Evolutionary conservation across 2,797 vertebrate species (phyloP), one percentile per base, ranked within the genome.

Genomic region (Linurgus olivaceus): DNA sequence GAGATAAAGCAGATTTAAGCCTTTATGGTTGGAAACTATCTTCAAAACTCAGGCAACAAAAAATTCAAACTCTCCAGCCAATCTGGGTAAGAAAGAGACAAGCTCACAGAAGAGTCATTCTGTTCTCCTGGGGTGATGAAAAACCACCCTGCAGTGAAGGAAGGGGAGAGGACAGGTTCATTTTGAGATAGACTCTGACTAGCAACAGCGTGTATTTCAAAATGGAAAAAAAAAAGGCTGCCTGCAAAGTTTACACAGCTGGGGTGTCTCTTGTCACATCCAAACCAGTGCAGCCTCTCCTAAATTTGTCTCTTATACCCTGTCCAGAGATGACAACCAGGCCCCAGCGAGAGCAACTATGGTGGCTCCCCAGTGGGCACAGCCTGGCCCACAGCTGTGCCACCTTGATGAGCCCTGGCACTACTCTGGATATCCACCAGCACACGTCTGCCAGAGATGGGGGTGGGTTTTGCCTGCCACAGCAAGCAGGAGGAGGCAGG

Each of bases 231-330:
- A 92, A 87, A 75, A 31, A n/a, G n/a, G 5, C 51, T 91, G 90
- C 50, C 33, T 83, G 51, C 48, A 38, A 91, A 89, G 82, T 96
- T 96, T 93, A 93, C 67, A 90, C 88, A 95, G 92, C 88, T 96
- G 83, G n/a, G 35, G 23, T 38, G 17, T 76, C 80, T 93, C 77
- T 55, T 84, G 65, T 91, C 93, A 89, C n/a, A 90, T 68, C 55
- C 2, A 1, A 91, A 45, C 13, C 65, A 42, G 48, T 81, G 13
- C 45, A 70, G 59, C 13, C 44, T 47, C 28, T 73, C 80, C 68
- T 79, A 93, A 74, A 33, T 86, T 80, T 91, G 35, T 81, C 38
- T 81, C 26, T 74, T 51, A 59, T 2, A 2, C 23, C 51, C 51
- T 38, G 20, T 38, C 61, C 67, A 66, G 65, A 82, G 67, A 54